Conservation (phyloP, 2,113 vertebrate species). For the Callionymus lyra region DNA sequence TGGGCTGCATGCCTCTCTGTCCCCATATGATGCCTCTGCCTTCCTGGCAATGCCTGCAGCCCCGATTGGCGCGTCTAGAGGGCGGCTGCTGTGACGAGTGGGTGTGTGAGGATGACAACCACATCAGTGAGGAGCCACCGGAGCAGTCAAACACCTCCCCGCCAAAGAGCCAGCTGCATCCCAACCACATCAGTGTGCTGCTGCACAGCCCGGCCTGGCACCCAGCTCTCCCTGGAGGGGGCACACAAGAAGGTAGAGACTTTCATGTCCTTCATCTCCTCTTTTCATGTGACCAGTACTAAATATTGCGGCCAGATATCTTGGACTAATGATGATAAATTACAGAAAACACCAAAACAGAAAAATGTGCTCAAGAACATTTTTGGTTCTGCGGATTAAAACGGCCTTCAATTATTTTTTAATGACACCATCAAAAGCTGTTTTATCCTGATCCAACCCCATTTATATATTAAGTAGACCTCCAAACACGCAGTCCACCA, state of each 20-base stretch:
- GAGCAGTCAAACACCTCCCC: constrained; percentile 10
- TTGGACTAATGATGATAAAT: constrained; percentile 1
- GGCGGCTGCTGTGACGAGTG: constrained; percentile 66
- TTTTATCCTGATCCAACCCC: no score
- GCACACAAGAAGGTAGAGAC: constrained; percentile 41
- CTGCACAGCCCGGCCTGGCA: constrained; percentile 8
- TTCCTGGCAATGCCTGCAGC: constrained; percentile 42
- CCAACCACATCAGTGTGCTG: constrained; percentile 59
- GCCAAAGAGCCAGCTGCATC: constrained; percentile 18
- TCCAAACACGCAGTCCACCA: no score
- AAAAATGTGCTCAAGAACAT: no score
- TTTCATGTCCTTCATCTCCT: no score
- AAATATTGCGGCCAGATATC: neutral
- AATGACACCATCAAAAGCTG: no score
- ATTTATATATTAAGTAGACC: no score
- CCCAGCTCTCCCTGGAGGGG: constrained; percentile 10
- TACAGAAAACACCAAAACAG: no score
- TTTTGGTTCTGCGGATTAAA: no score
- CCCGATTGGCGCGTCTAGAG: constrained; percentile 32
- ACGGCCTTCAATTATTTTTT: no score
- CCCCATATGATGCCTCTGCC: constrained; percentile 57
- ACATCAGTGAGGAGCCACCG: constrained; percentile 52
- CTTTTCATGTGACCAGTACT: neutral
- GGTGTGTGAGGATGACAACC: constrained; percentile 64
- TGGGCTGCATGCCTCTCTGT: constrained; percentile 71